Evolutionary conservation across 2,888 invertebrate species (phyloP), one percentile per base, ranked within the genome.

Genomic region (Arenicola marina): DNA sequence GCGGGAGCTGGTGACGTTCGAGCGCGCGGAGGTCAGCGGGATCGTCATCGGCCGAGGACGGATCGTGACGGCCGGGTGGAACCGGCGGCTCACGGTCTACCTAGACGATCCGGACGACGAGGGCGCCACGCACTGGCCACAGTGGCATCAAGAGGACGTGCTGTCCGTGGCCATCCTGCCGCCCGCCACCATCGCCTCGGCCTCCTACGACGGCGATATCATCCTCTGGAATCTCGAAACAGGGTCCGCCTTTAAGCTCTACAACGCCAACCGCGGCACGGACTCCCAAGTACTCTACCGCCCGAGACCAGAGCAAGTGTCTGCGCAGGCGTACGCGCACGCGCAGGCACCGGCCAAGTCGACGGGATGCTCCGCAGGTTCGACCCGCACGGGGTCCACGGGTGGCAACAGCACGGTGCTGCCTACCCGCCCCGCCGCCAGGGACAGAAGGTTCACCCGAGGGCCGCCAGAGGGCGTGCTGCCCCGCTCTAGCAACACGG

Each of bases 31-130:
- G 71, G 83, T 88, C 51, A 86, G 87, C 1, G 84, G 85, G 4
- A 78, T 88, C 0, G 78, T 85, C 28, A 87, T 87, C 85, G 76
- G 86, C 18, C 75, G 80, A 56, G 78, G 83, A 59, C 75, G 90
- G 72, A 90, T 93, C 68, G 82, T 92, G 71, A 90, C 90, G 1
- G 88, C 90, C 64, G 92, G 92, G 0, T 92, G 92, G 91, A 90
- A 91, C 81, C 87, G 88, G 0, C 18, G 33, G 26, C 31, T 66
- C 45, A 56, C 62, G 2, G 33, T 60, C 7, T 66, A 63, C 43
- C 26, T 51, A 18, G 66, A 66, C 51, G n/a, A n/a, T 31, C n/a
- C 46, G 31, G 44, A 53, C n/a, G 56, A 62, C 43, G 59, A 38
- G n/a, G 2, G 44, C 11, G 43, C 33, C 2, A 24, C 29, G 18